A percentile compares a stretch with the other conserved stretches of the same genome.
Conservation (phyloP, 2,797 vertebrate species). For the Tragelaphus oryx region DNA sequence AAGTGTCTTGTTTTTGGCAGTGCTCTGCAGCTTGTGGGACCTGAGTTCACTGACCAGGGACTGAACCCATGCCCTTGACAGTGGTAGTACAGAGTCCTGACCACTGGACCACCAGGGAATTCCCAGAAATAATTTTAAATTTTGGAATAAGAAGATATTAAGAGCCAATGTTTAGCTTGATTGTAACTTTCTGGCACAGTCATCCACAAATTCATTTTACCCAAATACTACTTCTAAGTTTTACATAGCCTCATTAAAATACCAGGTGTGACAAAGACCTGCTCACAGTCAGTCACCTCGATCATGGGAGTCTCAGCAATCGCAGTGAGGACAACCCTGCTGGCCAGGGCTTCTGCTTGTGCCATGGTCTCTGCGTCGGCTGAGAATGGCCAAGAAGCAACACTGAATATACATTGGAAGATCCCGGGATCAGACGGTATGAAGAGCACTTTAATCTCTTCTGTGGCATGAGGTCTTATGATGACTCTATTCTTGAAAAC, state of each 20-base stretch:
- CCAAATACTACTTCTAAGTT: background rate
- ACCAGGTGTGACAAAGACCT: background rate
- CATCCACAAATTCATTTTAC: background rate
- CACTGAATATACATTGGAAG: conserved; percentile 90
- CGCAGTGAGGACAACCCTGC: conserved; percentile 89
- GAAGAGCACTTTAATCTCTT: conserved; percentile 94
- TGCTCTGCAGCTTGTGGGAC: background rate
- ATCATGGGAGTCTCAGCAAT: conserved; percentile 91
- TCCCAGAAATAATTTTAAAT: conserved; percentile 13
- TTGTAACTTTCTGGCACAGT: background rate
- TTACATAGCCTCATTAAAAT: background rate
- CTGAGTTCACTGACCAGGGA: background rate
- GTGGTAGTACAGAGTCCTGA: background rate
- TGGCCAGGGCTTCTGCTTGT: conserved; percentile 89
- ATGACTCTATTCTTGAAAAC: conserved; percentile 96
- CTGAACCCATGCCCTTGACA: background rate
- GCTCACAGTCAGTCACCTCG: conserved; percentile 82
- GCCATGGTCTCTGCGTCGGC: conserved; percentile 86
- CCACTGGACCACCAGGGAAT: background rate
- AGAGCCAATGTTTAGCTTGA: background rate
- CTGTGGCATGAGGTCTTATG: conserved; percentile 90
- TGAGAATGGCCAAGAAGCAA: conserved; percentile 95
- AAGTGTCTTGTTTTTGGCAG: background rate
- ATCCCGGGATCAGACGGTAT: conserved; percentile 89
- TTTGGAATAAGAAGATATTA: background rate